A percentile compares a stretch with the other conserved stretches of the same genome.
phyloP scores from a whole-genome alignment of 2,113 vertebrate species.

The Pandion haliaetus region DNA sequence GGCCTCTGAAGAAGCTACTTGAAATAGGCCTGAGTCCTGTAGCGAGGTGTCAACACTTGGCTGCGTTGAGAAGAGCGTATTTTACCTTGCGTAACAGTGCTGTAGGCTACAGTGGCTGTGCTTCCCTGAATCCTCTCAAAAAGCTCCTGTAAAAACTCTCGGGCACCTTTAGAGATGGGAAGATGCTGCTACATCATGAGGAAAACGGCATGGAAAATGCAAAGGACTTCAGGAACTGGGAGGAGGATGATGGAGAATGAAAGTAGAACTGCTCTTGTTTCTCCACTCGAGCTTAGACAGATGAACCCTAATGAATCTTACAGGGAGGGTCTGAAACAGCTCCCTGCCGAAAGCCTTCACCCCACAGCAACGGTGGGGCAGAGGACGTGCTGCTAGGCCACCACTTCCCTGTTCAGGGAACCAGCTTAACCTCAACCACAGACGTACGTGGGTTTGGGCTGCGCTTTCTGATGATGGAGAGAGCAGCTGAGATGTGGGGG shows the following conservation, averaged over 20 bases:
- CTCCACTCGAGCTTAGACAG: not conserved
- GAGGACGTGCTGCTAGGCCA: not conserved
- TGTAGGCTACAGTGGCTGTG: not conserved
- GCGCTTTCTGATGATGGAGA: not conserved
- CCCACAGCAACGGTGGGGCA: accelerated
- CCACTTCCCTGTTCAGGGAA: not conserved
- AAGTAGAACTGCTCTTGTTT: not conserved
- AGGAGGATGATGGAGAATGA: not conserved
- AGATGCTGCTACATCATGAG: not conserved
- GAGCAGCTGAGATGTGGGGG: not conserved
- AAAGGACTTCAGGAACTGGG: not conserved
- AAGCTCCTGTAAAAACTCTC: not conserved
- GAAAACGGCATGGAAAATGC: accelerated
- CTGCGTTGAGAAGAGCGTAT: not conserved
- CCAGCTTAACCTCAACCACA: not conserved
- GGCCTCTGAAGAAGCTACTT: not conserved
- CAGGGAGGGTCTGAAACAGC: accelerated
- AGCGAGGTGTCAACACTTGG: not conserved
- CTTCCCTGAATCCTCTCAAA: not conserved
- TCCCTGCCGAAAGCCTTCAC: accelerated
- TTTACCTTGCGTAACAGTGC: accelerated
- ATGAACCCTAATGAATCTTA: not conserved
- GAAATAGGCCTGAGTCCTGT: not conserved
- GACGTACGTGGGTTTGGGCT: not conserved
- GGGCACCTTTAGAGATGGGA: not conserved